Percentiles rank a stretch among this genome's conserved stretches.
These are phyloP conservation scores for Patiria miniata DNA, from an alignment of 35 echinoderm and acorn worm species.

Conservation along the genomic window DNA sequence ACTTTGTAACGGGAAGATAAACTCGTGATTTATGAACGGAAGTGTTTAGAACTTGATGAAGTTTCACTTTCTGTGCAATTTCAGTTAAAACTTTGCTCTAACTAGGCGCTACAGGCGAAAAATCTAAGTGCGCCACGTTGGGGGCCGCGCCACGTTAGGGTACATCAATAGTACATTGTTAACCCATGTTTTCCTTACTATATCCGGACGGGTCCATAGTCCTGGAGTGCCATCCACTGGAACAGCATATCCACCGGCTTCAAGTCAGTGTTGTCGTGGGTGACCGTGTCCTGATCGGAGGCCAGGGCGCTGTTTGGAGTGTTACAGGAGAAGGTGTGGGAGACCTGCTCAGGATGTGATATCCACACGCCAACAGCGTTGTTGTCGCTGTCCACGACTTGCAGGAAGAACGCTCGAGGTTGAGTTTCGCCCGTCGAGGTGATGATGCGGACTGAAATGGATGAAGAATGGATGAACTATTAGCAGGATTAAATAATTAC, in stretches of 20 bases:
- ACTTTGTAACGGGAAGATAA: too few species aligned
- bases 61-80: too few species aligned
- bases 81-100: too few species aligned
- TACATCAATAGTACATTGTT: neutral
- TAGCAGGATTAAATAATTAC: too few species aligned
- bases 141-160: too few species aligned
- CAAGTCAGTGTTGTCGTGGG: neutral
- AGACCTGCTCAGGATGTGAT: neutral
- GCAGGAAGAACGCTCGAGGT: neutral
- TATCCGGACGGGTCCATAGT: neutral
- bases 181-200: neutral
- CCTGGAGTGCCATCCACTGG: neutral
- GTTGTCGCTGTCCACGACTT: neutral
- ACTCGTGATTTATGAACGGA: too few species aligned
- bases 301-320: neutral
- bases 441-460: neutral
- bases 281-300: neutral
- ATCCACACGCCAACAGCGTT: neutral
- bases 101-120: too few species aligned
- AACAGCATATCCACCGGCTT: neutral
- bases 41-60: too few species aligned
- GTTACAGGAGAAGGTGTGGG: slow-evolving; percentile 5
- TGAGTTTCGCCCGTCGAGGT: neutral
- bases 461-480: neutral
- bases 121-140: too few species aligned